Conservation (phyloP, 2,797 vertebrate genomes). For the Oryzias dopingdopingensis region DNA sequence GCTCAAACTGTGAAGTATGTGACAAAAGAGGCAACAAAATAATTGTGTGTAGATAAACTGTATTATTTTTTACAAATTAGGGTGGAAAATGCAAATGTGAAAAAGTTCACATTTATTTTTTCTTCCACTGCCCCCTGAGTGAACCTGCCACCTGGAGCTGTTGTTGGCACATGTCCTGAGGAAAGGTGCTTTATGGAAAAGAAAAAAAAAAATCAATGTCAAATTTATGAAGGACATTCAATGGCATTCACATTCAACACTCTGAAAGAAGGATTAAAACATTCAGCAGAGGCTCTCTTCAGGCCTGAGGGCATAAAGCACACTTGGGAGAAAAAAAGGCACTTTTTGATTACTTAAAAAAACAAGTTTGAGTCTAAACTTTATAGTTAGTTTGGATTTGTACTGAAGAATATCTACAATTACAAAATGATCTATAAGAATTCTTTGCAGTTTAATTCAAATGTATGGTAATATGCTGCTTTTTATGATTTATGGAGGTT, state of each 20-base stretch:
- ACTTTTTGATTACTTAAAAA: conserved; percentile 29
- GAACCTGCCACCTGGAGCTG: conserved; percentile 54
- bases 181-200: conserved; percentile 58
- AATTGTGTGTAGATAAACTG: background rate
- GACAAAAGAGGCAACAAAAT: conserved; percentile 9
- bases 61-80: too few relatives aligned
- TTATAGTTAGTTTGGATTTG: conserved; percentile 2
- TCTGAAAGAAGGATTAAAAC: conserved; percentile 61
- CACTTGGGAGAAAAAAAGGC: conserved; percentile 17
- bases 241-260: conserved; percentile 64
- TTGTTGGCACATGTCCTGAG: conserved; percentile 54
- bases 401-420: too few relatives aligned
- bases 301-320: conserved; percentile 31
- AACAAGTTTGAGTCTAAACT: conserved; percentile 5
- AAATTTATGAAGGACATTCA: conserved; percentile 68
- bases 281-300: conserved; percentile 42
- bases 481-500: too few relatives aligned
- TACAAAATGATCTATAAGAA: too few relatives aligned
- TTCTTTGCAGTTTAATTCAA: too few relatives aligned
- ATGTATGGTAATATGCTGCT: too few relatives aligned
- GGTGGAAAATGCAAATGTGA: background rate
- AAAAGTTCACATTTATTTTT: conserved; percentile 32
- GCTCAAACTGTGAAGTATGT: too few relatives aligned
- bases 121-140: conserved; percentile 28
- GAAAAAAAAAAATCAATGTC: conserved; percentile 59